Conservation (phyloP, 2,888 invertebrate species). For the Plebejus melissa region DNA sequence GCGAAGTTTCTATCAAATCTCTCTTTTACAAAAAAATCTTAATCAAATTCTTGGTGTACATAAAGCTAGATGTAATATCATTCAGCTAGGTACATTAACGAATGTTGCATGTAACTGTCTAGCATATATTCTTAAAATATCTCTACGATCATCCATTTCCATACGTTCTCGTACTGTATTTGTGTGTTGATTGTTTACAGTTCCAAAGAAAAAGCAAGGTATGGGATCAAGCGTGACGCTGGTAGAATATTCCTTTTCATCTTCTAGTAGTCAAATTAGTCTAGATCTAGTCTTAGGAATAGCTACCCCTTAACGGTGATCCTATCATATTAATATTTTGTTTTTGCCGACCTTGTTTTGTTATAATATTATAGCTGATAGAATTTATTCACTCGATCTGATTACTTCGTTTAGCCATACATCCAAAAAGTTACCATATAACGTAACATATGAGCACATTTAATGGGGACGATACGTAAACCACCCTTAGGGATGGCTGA, state of each 20-base stretch:
- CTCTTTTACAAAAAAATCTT: conserved; percentile 28
- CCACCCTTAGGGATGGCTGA: conserved; percentile 47
- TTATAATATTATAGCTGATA: conserved; percentile 28
- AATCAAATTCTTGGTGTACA: conserved; percentile 33
- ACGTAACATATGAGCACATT: conserved; percentile 51
- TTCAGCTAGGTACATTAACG: conserved; percentile 42
- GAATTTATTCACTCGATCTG: conserved; percentile 25
- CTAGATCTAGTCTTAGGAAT: conserved; percentile 70
- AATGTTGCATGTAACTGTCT: conserved; percentile 63
- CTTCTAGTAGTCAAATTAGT: conserved; percentile 72
- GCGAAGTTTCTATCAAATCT: conserved; percentile 27
- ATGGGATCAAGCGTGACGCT: conserved; percentile 78
- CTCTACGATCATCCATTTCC: conserved; percentile 51
- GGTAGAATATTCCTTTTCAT: conserved; percentile 79
- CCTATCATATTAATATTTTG: conserved; percentile 29
- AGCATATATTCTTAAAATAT: conserved; percentile 39
- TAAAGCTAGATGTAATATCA: conserved; percentile 36
- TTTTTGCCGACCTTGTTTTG: conserved; percentile 21
- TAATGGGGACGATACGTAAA: conserved; percentile 41
- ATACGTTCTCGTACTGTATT: conserved; percentile 72
- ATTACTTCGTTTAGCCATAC: conserved; percentile 26
- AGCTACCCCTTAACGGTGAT: conserved; percentile 48
- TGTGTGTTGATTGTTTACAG: conserved; percentile 86
- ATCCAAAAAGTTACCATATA: conserved; percentile 58
- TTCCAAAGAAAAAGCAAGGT: conserved; percentile 88